Base-by-base conservation (phyloP, 2,113 vertebrate genomes). In the Oreochromis spilurus region DNA sequence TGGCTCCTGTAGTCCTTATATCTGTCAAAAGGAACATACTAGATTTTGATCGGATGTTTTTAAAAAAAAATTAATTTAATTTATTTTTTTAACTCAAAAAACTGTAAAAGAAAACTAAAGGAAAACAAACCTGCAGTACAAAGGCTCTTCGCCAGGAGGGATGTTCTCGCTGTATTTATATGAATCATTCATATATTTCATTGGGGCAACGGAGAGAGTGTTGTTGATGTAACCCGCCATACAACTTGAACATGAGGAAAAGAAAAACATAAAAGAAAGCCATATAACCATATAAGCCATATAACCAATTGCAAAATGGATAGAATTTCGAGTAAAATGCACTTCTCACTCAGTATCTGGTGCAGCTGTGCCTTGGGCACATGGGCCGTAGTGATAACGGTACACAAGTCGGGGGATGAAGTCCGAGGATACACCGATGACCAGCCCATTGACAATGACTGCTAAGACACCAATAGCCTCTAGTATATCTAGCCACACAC, bases 351-450 rank as follows among this genome's bases (percentile, higher is more conserved):
- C 88, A 9, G 54, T 84, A 43, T 87, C 78, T 50, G 82, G 43
- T 0, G 45, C 70, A 4, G 2, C 77, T 4, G 88, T 93, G 55
- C 97, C 85, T 1, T 31, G 90, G 1, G 26, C 29, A 82, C 98
- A 99, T 0, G 98, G 98, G 38, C 99, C 96, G 1, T 97, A 98
- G 7, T 14, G 92, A 92, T 98, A 98, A 79, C 90, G 97, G 94
- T 99, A 99, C 84, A 99, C 96, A 77, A 97, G 87, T 5, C 98
- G 84, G 1, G 99, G 99, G 77, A 99, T 97, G 96, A 99, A 99
- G 93, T 99, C 97, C 0, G 99, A 99, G 0, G 98, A 98, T 84
- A 99, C 95, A 36, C 98, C 97, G 0, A 99, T 99, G 88, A 99
- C 97, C 93, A 99, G 95, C 1, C 98, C 99, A 0, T 99, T 99